A percentile compares a stretch with the other conserved stretches of the same genome.
phyloP scores from a whole-genome alignment of 2,113 vertebrate genomes.

The Cheilinus undulatus region DNA sequence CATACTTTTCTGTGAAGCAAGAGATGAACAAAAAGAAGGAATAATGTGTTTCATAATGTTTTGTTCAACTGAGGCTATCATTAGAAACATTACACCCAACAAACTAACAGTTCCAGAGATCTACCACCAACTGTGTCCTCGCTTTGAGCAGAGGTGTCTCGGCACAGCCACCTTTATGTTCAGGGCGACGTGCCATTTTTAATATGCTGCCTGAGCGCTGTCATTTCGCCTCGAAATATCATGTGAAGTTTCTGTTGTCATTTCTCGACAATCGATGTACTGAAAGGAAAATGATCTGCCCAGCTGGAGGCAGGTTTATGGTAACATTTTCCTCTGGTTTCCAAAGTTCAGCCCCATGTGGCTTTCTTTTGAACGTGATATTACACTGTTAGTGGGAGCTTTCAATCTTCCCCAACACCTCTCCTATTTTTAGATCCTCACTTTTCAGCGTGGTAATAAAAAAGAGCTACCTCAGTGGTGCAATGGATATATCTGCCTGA shows the following conservation, averaged over 20 bases:
- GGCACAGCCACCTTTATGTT: slow-evolving; percentile 27
- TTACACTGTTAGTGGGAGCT: slow-evolving; percentile 62
- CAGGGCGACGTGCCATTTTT: slow-evolving; percentile 43
- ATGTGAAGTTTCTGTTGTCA: slow-evolving; percentile 61
- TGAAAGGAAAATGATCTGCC: slow-evolving; percentile 68
- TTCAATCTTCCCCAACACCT: slow-evolving; percentile 60
- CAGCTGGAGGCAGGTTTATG: slow-evolving; percentile 71
- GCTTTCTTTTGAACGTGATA: slow-evolving; percentile 75
- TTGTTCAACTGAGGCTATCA: slow-evolving; percentile 41
- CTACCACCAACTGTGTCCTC: slow-evolving; percentile 46
- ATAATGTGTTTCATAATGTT: slow-evolving; percentile 38
- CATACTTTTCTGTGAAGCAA: slow-evolving; percentile 15
- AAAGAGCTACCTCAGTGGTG: slow-evolving; percentile 58
- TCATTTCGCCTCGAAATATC: slow-evolving; percentile 63
- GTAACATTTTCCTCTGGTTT: slow-evolving; percentile 74
- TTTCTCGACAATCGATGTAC: slow-evolving; percentile 66
- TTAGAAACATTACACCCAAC: slow-evolving; percentile 42
- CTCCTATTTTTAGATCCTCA: slow-evolving; percentile 72
- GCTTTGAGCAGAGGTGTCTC: slow-evolving; percentile 21
- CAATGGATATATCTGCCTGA: slow-evolving; percentile 44
- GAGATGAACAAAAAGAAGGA: slow-evolving; percentile 3
- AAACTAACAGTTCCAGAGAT: slow-evolving; percentile 31
- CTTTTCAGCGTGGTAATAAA: slow-evolving; percentile 67
- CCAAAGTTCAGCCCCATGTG: slow-evolving; percentile 69
- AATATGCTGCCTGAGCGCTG: slow-evolving; percentile 39